Evolutionary conservation across 2,888 invertebrate genomes (phyloP), one percentile per base, ranked within the genome.

Genomic region (Eueremaeus valkanovi): DNA sequence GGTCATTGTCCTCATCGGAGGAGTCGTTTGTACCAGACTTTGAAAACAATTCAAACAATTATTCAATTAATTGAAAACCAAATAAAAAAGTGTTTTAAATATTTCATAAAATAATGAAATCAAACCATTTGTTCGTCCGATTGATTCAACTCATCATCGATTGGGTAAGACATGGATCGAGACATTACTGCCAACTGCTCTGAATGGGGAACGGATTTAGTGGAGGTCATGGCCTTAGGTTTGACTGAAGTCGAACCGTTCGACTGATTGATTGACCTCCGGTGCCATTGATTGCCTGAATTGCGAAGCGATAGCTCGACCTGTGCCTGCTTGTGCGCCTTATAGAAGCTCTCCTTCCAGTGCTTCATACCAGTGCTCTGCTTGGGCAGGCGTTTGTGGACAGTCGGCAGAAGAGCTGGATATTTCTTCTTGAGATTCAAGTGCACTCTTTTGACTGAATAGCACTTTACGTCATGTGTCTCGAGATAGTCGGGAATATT

Each of bases 391-490:
- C 63, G 63, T 33, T 63, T 63, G 29, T 63, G 33, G 18, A 16
- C 9, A 3, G 33, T 31, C 9, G 63, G 63, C 33, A 31, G 16
- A 13, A 24, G 1, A 16, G 31, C 18, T 21, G 63, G 31, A 6
- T 36, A 9, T 16, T 63, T 63, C 33, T 31, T 63, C 11, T 3
- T 18, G 33, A 11, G 16, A 33, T 63, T 63, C 33, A 63, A n/a
- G 63, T 63, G 31, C 29, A 36, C 33, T 9, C 63, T 16, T 63
- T 63, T 63, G 13, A 33, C 63, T n/a, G 63, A 63, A 63, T 63
- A 63, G 63, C 31, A 63, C 63, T 63, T 63, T 18, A 63, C 33
- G 63, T 63, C 63, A 36, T 63, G 63, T n/a, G 63, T 63, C n/a
- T 63, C 63, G n/a, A 63, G n/a, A 63, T 63, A 63, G 31, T 63